These are phyloP conservation scores for Liparis tanakae DNA, from an alignment of 2,797 vertebrate genomes.

Conservation along the genomic window DNA sequence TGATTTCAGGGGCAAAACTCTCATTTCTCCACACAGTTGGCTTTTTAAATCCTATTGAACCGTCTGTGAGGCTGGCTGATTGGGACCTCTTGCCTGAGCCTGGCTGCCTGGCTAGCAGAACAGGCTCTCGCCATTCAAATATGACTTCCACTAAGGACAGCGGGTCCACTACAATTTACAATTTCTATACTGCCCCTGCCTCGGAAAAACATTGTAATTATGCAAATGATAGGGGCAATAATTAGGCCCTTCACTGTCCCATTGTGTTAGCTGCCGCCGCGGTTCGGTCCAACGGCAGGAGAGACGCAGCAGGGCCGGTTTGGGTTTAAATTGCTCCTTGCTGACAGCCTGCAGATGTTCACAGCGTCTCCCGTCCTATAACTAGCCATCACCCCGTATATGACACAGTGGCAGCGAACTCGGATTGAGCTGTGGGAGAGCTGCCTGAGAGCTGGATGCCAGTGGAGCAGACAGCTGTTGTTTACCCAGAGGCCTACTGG, in stretches of 20 bases:
- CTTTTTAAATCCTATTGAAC: conserved; percentile 99
- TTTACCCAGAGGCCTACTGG: conserved; percentile 11
- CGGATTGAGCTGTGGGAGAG: conserved; percentile 17
- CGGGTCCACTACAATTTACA: conserved; percentile 85
- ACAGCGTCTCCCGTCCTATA: conserved; percentile 36
- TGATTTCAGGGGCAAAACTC: conserved; percentile 99
- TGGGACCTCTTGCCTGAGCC: conserved; percentile 75
- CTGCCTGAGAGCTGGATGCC: conserved; percentile 7
- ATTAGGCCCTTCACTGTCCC: conserved; percentile 82
- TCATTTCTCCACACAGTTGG: conserved; percentile 99
- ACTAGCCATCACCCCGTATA: conserved; percentile 39
- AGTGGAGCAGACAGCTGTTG: conserved; percentile 10
- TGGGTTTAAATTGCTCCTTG: conserved; percentile 67
- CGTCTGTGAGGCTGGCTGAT: conserved; percentile 83
- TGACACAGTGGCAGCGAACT: not conserved
- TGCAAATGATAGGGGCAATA: conserved; percentile 86
- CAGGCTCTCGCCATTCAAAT: conserved; percentile 94
- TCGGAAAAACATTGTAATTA: conserved; percentile 85
- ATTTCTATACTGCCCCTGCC: conserved; percentile 83
- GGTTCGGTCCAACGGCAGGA: conserved; percentile 68
- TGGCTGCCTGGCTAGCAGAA: conserved; percentile 87
- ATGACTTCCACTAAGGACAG: conserved; percentile 86
- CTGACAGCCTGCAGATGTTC: conserved; percentile 76
- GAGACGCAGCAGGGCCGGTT: conserved; percentile 56
- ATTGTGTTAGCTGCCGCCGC: conserved; percentile 74